Base-by-base conservation (phyloP, 2,797 vertebrate genomes). In the Mycteria americana region DNA sequence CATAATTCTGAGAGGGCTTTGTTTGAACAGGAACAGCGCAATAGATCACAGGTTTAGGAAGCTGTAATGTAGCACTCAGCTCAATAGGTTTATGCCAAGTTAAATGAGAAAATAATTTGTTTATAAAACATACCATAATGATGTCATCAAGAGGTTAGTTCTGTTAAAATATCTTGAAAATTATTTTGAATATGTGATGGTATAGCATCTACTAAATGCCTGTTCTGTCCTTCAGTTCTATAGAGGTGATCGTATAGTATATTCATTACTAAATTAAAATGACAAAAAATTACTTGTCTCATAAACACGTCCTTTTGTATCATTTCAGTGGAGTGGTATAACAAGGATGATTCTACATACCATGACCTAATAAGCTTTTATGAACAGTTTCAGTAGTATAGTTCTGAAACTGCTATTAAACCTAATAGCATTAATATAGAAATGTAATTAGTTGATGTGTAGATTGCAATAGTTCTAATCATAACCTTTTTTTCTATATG, bases 341-440 rank as follows among this genome's bases (percentile, higher is more conserved):
- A 7, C 82, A 63, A 64, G 16, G 25, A 18, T 33, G 19, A 14
- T 60, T 60, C 65, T 13, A 2, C 39, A 13, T 11, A n/a, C 45
- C 21, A 27, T 45, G 21, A 84, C 23, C 48, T 85, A 53, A 56
- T 45, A 27, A 67, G n/a, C 25, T 27, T 67, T 84, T 43, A 19
- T 53, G 51, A 87, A 65, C 67, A 41, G 46, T n/a, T 56, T 57
- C 35, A 63, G 65, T 28, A 31, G 24, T 27, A 30, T 15, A 51
- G 37, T 73, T 82, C 85, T 88, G 84, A 73, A 93, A 70, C 48
- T 84, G 50, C 75, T 90, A 19, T 84, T 75, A 93, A 94, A 85
- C 77, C 37, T 69, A 28, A 84, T 22, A 64, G 57, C 31, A 56
- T 88, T 85, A 73, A 62, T 77, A 64, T 19, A 37, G 65, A 41